phyloP scores from a whole-genome alignment of 2,113 vertebrate species.

The Xyliphius kryptos region DNA sequence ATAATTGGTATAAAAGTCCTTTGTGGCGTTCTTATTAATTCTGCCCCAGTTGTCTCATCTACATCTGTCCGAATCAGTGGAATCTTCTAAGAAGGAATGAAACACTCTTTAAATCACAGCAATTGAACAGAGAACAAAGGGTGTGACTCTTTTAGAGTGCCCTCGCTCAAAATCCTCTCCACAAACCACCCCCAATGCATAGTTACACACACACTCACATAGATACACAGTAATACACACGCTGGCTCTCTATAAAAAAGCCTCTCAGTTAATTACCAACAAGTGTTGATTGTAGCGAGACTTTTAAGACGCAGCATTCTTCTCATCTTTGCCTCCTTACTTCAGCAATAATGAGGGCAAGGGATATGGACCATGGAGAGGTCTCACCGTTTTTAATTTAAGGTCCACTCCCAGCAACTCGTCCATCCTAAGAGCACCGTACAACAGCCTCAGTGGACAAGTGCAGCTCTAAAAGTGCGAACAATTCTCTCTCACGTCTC shows the following conservation, averaged over 20 bases:
- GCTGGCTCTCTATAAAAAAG: constrained; percentile 38
- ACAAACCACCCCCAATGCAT: constrained; percentile 19
- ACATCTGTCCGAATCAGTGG: constrained; percentile 25
- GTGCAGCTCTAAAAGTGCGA: too few species aligned
- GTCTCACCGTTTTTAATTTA: constrained; percentile 50
- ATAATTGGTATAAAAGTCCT: too few species aligned
- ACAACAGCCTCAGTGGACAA: constrained; percentile 51
- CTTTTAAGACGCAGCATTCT: constrained; percentile 63
- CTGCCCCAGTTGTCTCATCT: constrained; percentile 30
- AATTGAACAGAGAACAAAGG: constrained; percentile 25
- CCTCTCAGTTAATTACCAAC: constrained; percentile 53
- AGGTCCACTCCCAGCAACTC: constrained; percentile 48
- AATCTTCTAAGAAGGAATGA: constrained; percentile 31
- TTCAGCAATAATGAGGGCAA: constrained; percentile 51
- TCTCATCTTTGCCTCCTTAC: constrained; percentile 45
- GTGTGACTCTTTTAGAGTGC: constrained; percentile 18
- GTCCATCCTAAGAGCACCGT: constrained; percentile 61
- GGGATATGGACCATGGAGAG: constrained; percentile 48
- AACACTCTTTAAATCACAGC: constrained; percentile 33
- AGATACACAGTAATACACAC: too few species aligned
- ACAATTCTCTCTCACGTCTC: constrained; percentile 49
- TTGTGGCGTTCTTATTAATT: constrained; percentile 27
- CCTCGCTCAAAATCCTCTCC: constrained; percentile 23
- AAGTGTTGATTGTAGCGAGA: constrained; percentile 50
- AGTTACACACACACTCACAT: too few species aligned